A percentile compares a stretch with the other conserved stretches of the same genome.
Conservation (phyloP, 2,888 invertebrate genomes). For the Romanomermis culicivorax region DNA sequence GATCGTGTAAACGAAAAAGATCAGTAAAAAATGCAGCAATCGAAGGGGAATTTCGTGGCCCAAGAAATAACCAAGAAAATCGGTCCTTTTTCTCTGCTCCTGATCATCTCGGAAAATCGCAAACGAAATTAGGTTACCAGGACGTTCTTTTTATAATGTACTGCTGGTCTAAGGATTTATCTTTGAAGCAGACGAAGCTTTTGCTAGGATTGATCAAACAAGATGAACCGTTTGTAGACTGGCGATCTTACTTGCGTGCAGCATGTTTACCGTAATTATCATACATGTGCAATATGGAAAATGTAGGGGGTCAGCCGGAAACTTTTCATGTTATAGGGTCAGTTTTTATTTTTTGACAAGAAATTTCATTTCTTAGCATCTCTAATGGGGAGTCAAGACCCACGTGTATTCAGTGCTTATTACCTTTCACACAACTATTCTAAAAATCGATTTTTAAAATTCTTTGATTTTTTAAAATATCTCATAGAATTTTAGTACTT, state of each 20-base stretch:
- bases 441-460: not conserved
- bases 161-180: not conserved
- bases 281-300: not conserved
- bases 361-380: too few species aligned
- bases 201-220: not conserved
- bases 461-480: not conserved
- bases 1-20: not conserved
- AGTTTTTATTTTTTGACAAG: too few species aligned
- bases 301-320: not conserved
- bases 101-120: not conserved
- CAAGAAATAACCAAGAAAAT: not conserved
- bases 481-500: not conserved
- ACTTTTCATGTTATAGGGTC: too few species aligned
- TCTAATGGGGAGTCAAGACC: too few species aligned
- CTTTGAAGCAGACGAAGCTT: not conserved
- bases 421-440: not conserved
- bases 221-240: not conserved
- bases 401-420: too few species aligned
- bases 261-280: not conserved
- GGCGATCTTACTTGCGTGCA: not conserved
- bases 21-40: not conserved
- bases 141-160: not conserved
- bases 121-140: not conserved
- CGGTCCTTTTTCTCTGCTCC: not conserved
- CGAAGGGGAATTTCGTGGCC: not conserved